These are phyloP conservation scores for Charanyca ferruginea DNA, from an alignment of 2,888 invertebrate genomes.

Conservation along the genomic window DNA sequence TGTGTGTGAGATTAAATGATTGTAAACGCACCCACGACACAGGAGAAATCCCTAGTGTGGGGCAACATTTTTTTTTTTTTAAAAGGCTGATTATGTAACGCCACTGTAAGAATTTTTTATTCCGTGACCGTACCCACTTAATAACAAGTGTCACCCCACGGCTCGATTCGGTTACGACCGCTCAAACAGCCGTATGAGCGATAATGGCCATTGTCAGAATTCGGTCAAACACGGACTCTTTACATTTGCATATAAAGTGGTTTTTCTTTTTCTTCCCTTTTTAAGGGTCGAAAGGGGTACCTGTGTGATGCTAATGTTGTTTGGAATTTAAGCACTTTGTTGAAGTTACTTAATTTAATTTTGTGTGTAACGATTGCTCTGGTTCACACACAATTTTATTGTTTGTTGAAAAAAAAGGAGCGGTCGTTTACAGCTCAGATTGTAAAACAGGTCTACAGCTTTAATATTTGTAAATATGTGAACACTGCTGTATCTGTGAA, in stretches of 20 bases:
- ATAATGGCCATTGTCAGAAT: slow-evolving; percentile 26
- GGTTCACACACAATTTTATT: too few species aligned
- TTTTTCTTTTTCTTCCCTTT: slow-evolving; percentile 24
- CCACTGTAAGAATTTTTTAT: not conserved
- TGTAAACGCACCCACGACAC: too few species aligned
- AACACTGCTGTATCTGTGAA: too few species aligned
- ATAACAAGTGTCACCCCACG: slow-evolving; percentile 43
- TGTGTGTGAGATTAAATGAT: too few species aligned
- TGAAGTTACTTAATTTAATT: not conserved
- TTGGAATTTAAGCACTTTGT: slow-evolving; percentile 5
- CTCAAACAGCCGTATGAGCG: slow-evolving; percentile 16
- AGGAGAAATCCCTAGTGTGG: too few species aligned
- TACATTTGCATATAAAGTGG: slow-evolving; percentile 48
- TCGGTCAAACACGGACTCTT: slow-evolving; percentile 23
- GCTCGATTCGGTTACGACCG: slow-evolving; percentile 17
- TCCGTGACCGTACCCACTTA: slow-evolving; percentile 28
- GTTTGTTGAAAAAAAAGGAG: too few species aligned
- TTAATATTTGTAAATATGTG: too few species aligned
- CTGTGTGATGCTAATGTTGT: slow-evolving; percentile 14
- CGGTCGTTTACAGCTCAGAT: too few species aligned
- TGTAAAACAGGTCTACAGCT: too few species aligned
- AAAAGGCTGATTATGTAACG: too few species aligned
- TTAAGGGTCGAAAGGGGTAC: slow-evolving; percentile 14
- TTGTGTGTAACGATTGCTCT: too few species aligned
- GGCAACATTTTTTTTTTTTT: too few species aligned